Conservation (phyloP, 2,113 vertebrate genomes). For the Orthonyx spaldingii region DNA sequence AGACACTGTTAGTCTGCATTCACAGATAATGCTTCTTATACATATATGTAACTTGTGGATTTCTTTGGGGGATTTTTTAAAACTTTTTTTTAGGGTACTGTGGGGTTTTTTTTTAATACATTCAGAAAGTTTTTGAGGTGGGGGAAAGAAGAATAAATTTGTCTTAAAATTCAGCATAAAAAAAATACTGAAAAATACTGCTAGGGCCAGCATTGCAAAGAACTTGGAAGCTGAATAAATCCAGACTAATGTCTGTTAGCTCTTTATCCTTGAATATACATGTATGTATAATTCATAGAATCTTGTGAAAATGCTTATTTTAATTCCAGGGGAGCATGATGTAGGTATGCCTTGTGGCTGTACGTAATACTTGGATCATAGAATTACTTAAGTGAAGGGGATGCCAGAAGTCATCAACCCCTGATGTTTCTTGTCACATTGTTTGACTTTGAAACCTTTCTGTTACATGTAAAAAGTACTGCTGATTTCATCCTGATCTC, state of each 20-base stretch:
- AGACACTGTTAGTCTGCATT: not conserved
- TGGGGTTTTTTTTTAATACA: rapidly evolving
- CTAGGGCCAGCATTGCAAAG: not conserved
- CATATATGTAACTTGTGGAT: not conserved
- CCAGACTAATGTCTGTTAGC: not conserved
- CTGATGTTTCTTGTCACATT: not conserved
- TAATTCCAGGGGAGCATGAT: not conserved
- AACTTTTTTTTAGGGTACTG: not conserved
- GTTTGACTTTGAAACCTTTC: not conserved
- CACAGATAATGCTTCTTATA: not conserved
- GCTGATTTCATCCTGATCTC: not conserved
- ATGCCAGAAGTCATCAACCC: rapidly evolving
- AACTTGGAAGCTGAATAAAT: not conserved
- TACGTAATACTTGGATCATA: not conserved
- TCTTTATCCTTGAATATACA: not conserved
- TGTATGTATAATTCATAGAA: not conserved
- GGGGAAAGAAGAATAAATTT: not conserved
- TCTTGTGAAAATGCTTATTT: not conserved
- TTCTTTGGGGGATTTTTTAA: not conserved
- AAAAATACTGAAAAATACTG: not conserved
- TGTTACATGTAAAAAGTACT: not conserved
- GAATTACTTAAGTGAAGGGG: not conserved
- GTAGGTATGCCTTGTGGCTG: not conserved
- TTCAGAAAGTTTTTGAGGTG: not conserved
- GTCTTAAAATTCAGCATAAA: not conserved